Conservation (phyloP, 2,113 vertebrate genomes). For the Chroicocephalus ridibundus region DNA sequence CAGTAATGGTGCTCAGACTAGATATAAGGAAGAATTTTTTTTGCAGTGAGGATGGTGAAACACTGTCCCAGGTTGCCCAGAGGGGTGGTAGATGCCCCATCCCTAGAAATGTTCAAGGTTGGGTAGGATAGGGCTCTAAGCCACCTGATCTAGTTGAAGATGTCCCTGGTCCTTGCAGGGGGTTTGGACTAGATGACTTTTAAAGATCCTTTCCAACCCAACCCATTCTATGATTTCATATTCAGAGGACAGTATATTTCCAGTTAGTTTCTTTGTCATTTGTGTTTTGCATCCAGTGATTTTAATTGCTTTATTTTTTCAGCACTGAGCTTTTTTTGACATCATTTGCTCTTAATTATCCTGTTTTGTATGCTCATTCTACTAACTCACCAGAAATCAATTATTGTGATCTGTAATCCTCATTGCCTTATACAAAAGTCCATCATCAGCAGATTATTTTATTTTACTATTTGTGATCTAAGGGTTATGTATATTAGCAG, state of each 20-base stretch:
- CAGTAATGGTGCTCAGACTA: neutral
- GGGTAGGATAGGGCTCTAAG: neutral
- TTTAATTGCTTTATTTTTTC: neutral
- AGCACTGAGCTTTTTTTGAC: neutral
- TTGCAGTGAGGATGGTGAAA: neutral
- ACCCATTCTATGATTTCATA: neutral
- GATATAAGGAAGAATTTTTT: neutral
- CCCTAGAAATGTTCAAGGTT: neutral
- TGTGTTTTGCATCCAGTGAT: neutral
- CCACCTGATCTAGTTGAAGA: neutral
- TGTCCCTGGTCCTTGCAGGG: rapidly evolving
- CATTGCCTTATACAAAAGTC: neutral
- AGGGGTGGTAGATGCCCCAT: neutral
- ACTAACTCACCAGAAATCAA: neutral
- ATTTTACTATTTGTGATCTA: neutral
- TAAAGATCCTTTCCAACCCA: neutral
- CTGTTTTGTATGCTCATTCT: neutral
- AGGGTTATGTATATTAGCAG: neutral
- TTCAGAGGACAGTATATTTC: neutral
- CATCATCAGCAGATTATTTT: neutral
- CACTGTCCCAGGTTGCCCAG: neutral
- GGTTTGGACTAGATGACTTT: rapidly evolving
- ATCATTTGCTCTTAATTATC: neutral
- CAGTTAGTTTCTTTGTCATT: neutral
- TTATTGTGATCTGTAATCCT: neutral